Base-by-base conservation (phyloP, 2,113 vertebrate genomes). In the Pollimyrus isidori region DNA sequence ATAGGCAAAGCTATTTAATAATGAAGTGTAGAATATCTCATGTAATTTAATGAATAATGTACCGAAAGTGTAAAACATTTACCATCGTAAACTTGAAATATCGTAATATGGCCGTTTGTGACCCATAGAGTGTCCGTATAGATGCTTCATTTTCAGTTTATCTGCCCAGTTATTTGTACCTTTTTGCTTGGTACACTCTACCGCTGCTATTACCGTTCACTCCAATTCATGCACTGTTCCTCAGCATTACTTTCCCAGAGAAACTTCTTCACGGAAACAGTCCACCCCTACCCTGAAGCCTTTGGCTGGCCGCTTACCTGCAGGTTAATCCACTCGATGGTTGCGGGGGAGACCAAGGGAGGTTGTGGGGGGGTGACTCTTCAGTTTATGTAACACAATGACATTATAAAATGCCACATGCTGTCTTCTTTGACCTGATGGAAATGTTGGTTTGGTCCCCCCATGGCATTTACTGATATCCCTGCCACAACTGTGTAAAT, bases 391-490 rank as follows among this genome's bases (percentile, higher is more conserved):
- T 62, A 85, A 84, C 35, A 85, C 39, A 46, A 46, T 48, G 80
- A 65, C 80, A 83, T 58, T 82, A 89, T 42, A 21, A 30, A 89
- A 76, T 89, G 76, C 49, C 50, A 56, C 73, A 80, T n/a, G 19
- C 88, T 62, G 88, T 56, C 69, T 7, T 45, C 49, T n/a, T 76
- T 50, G 49, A 83, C 73, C 21, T 53, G 30, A 89, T 42, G 35
- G 26, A 87, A 53, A 86, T 39, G 30, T 80, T 80, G 35, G 30
- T 42, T 80, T 80, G 19, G 73, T 42, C 35, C 73, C 30, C 15
- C 73, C 13, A 7, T 80, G 35, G 35, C 73, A 80, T 80, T 80
- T 80, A 35, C 35, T 17, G 4, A 4, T 42, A 80, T 42, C 73
- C 73, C 73, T 42, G 13, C 4, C 73, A 19, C 30, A 19, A 21